These are phyloP conservation scores for Lepisosteus osseus DNA, from an alignment of 2,113 vertebrate genomes.

Conservation along the genomic window DNA sequence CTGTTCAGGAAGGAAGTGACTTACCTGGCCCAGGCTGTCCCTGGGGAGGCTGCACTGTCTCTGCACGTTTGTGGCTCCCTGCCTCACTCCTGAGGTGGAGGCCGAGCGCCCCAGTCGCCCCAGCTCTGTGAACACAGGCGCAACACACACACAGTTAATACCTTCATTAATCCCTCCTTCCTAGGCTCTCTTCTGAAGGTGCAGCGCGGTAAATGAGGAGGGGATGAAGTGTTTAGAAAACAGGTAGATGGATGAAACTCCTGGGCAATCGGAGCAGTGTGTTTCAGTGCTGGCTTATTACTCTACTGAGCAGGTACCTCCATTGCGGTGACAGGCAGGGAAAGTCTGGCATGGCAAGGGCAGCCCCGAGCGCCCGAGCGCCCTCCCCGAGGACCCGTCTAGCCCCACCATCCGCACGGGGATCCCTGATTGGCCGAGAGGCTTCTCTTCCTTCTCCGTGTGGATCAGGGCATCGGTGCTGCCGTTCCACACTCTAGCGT, in stretches of 20 bases:
- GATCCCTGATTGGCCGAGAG: conserved; percentile 66
- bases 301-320: conserved; percentile 58
- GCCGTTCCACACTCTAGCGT: conserved; percentile 72
- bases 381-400: conserved; percentile 69
- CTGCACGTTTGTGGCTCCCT: conserved; percentile 71
- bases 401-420: conserved; percentile 71
- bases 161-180: too few relatives aligned
- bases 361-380: conserved; percentile 66
- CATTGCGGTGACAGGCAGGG: conserved; percentile 80
- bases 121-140: conserved; percentile 65
- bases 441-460: conserved; percentile 70
- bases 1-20: background rate
- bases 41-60: conserved; percentile 80
- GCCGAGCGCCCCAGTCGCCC: conserved; percentile 85
- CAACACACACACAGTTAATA: conserved; percentile 16
- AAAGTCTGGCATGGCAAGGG: conserved; percentile 87
- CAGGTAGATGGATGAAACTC: too few relatives aligned
- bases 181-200: too few relatives aligned
- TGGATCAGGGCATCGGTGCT: conserved; percentile 64
- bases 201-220: too few relatives aligned
- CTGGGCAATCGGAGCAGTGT: background rate
- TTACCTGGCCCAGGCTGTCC: conserved; percentile 75
- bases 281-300: conserved; percentile 11
- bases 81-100: conserved; percentile 83
- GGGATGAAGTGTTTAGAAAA: too few relatives aligned